These are phyloP conservation scores for Euura saliciscinereae DNA, from an alignment of 1,140 invertebrate genomes.

Conservation along the genomic window DNA sequence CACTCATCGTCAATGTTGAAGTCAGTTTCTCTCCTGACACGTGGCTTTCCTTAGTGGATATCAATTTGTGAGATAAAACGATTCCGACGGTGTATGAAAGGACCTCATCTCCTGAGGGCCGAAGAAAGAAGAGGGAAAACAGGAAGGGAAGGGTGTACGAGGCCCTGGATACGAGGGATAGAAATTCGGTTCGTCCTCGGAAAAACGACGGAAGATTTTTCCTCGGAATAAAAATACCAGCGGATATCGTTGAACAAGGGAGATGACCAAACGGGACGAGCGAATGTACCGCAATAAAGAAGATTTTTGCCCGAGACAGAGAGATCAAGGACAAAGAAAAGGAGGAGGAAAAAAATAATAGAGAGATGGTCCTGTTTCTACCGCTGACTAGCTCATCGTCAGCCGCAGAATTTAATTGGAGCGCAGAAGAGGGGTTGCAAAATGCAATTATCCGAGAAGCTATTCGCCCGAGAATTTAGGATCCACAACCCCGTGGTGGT, in stretches of 20 bases:
- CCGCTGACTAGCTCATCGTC: not conserved
- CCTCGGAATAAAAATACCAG: not conserved
- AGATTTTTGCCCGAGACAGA: not conserved
- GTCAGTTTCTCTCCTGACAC: no score
- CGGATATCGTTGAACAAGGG: no score
- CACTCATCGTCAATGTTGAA: no score
- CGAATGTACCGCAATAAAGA: no score
- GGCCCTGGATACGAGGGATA: not conserved
- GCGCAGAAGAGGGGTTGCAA: not conserved
- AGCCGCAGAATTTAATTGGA: not conserved
- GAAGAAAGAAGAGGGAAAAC: not conserved
- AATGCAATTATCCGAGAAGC: not conserved
- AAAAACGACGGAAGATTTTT: not conserved
- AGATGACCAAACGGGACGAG: no score
- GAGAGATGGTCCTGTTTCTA: not conserved
- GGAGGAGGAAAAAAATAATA: not conserved
- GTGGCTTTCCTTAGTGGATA: not conserved
- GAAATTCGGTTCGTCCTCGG: not conserved
- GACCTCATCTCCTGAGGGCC: not conserved
- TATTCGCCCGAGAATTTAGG: not conserved
- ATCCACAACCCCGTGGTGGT: no score
- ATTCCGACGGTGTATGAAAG: not conserved
- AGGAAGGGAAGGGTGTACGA: not conserved
- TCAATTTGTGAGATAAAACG: not conserved
- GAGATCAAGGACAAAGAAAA: not conserved